phyloP scores from a whole-genome alignment of 1,140 invertebrate genomes.

The Aphelenchoides besseyi region DNA sequence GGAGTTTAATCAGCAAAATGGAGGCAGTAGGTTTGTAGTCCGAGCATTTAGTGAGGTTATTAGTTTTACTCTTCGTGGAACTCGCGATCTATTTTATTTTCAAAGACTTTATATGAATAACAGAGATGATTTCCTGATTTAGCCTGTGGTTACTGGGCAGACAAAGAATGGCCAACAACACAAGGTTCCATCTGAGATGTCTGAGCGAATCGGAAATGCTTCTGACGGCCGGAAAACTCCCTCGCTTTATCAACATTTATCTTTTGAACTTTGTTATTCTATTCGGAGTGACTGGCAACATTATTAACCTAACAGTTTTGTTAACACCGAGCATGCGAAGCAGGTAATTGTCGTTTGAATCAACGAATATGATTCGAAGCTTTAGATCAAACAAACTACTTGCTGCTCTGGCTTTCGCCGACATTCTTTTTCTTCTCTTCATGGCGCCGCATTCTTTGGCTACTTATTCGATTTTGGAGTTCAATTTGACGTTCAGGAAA shows the following conservation, averaged over 20 bases:
- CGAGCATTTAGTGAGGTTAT: too few species aligned
- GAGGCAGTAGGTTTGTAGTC: too few species aligned
- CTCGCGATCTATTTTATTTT: too few species aligned
- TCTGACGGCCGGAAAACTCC: background rate
- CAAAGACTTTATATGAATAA: too few species aligned
- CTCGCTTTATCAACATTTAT: slow-evolving; percentile 19
- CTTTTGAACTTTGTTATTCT: slow-evolving; percentile 20
- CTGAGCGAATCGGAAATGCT: slow-evolving; percentile 7
- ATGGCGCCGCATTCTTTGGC: slow-evolving; percentile 29
- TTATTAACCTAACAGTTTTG: slow-evolving; percentile 28
- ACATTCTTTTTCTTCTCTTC: slow-evolving; percentile 22
- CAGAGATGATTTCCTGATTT: too few species aligned
- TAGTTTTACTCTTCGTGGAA: too few species aligned
- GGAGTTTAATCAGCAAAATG: too few species aligned
- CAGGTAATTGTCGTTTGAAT: too few species aligned
- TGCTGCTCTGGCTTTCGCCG: slow-evolving; percentile 21
- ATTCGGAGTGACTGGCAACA: slow-evolving; percentile 28
- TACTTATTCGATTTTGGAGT: slow-evolving; percentile 4
- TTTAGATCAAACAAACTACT: slow-evolving; percentile 26
- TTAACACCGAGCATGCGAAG: slow-evolving; percentile 28
- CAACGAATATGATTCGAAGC: background rate
- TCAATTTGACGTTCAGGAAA: slow-evolving; percentile 20
- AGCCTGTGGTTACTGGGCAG: too few species aligned
- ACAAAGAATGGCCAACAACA: background rate
- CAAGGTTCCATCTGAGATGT: background rate